These are phyloP conservation scores for Callinectes sapidus DNA, from an alignment of 2,888 invertebrate species.

Conservation along the genomic window DNA sequence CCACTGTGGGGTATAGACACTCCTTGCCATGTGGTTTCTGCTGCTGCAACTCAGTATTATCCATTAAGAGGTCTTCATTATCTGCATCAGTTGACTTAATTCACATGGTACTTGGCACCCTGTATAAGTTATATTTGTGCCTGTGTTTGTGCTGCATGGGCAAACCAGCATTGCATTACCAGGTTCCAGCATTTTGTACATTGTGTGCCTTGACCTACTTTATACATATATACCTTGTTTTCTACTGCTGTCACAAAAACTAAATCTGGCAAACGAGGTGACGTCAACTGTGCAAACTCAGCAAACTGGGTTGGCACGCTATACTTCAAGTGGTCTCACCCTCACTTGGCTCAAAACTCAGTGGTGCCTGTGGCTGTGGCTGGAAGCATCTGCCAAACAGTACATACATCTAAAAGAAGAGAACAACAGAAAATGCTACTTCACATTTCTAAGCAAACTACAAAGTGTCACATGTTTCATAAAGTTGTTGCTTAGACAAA, in stretches of 20 bases:
- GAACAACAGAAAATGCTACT: neutral
- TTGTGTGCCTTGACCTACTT: slow-evolving; percentile 53
- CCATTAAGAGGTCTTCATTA: slow-evolving; percentile 24
- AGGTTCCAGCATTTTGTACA: slow-evolving; percentile 30
- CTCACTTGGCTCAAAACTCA: slow-evolving; percentile 44
- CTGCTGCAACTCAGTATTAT: slow-evolving; percentile 47
- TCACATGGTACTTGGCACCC: slow-evolving; percentile 23
- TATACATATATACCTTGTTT: slow-evolving; percentile 10
- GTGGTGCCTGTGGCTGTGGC: slow-evolving; percentile 46
- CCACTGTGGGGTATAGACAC: neutral
- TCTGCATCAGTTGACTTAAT: slow-evolving; percentile 45
- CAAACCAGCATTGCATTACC: slow-evolving; percentile 8
- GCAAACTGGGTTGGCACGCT: neutral
- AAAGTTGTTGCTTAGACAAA: slow-evolving; percentile 17
- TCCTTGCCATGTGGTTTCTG: slow-evolving; percentile 22
- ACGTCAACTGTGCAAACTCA: slow-evolving; percentile 30
- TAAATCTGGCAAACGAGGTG: neutral
- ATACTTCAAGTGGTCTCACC: slow-evolving; percentile 6
- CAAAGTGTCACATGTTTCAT: slow-evolving; percentile 29
- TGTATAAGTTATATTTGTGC: slow-evolving; percentile 25
- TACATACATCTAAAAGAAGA: slow-evolving; percentile 20
- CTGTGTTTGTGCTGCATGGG: slow-evolving; percentile 32
- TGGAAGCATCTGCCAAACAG: slow-evolving; percentile 23
- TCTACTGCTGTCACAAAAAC: neutral
- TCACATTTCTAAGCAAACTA: neutral